Evolutionary conservation across 2,113 vertebrate species (phyloP).

Genomic region (Phrynosoma blainvillii): DNA sequence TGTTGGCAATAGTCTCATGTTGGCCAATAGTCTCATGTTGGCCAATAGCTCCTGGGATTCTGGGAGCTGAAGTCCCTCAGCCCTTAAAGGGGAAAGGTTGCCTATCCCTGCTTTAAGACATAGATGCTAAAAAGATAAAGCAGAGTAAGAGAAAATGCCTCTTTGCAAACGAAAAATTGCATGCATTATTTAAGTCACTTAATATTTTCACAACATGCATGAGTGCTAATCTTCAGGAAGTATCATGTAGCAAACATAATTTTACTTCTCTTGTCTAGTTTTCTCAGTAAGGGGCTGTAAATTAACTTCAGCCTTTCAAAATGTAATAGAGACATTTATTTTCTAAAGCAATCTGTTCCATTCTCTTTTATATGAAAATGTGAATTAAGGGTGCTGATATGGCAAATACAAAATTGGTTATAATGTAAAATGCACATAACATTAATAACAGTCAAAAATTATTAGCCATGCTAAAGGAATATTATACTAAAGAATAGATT

Average conservation of each 20-base stretch:
- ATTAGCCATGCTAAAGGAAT: slow-evolving; percentile 31
- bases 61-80: too few relatives aligned
- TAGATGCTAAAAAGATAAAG: slow-evolving; percentile 62
- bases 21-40: too few relatives aligned
- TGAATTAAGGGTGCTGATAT: slow-evolving; percentile 59
- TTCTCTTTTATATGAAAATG: slow-evolving; percentile 53
- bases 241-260: slow-evolving; percentile 64
- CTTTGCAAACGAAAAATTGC: slow-evolving; percentile 58
- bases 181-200: slow-evolving; percentile 66
- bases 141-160: slow-evolving; percentile 52
- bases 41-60: too few relatives aligned
- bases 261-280: slow-evolving; percentile 67
- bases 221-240: slow-evolving; percentile 63
- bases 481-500: slow-evolving; percentile 26
- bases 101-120: slow-evolving; percentile 47
- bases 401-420: slow-evolving; percentile 53
- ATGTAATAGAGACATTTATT: slow-evolving; percentile 70
- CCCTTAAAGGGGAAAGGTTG: too few relatives aligned
- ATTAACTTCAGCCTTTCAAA: slow-evolving; percentile 67
- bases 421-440: slow-evolving; percentile 52
- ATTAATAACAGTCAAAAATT: slow-evolving; percentile 51
- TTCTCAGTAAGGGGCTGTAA: slow-evolving; percentile 64
- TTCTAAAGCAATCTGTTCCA: slow-evolving; percentile 67
- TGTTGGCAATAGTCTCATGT: too few relatives aligned
- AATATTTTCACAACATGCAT: slow-evolving; percentile 66